Evolutionary conservation across 2,113 vertebrate species (phyloP), one percentile per base, ranked within the genome.

Genomic region (Phylloscopus trochiloides): DNA sequence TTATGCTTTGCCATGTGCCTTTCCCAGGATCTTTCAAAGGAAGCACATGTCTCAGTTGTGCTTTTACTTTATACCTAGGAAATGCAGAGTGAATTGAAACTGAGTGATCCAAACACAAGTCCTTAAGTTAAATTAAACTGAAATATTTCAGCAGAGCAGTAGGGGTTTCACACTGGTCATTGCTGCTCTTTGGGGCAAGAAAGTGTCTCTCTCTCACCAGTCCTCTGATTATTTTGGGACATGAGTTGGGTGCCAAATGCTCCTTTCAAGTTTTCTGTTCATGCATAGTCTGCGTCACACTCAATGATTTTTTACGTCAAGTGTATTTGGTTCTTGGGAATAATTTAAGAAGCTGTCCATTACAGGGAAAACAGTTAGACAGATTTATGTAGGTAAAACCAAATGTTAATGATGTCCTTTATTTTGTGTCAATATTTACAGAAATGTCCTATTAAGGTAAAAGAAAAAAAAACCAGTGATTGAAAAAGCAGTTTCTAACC

Each of bases 371-470:
- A 16, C 26, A 92, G 28, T 14, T 80, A 74, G 61, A 63, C 17
- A 94, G 54, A 92, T 90, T 90, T 71, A 65, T 79, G 62, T 65
- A 59, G 28, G 22, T 50, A 77, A 93, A 86, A 20, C n/a, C 34
- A 58, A 82, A 96, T 86, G 83, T 74, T 87, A 77, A 82, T 83
- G n/a, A 77, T 54, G 59, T 43, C 59, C 24, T 81, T 66, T 81
- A 17, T 92, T 52, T 26, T 66, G 32, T 75, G 50, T 94, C 79
- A 92, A 58, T 84, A 96, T 96, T 93, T 97, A 83, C 67, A 79
- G 58, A 82, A 86, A 89, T 50, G 20, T 36, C 36, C 79, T 42
- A 52, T 24, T 83, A 77, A 79, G 58, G 43, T 45, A 29, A 75
- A 54, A 73, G 58, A 57, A 55, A 14, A 5, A 29, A 9, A 16